A percentile compares a stretch with the other conserved stretches of the same genome.
phyloP scores from a whole-genome alignment of 2,888 invertebrate genomes.

The Escarpia spicata region DNA sequence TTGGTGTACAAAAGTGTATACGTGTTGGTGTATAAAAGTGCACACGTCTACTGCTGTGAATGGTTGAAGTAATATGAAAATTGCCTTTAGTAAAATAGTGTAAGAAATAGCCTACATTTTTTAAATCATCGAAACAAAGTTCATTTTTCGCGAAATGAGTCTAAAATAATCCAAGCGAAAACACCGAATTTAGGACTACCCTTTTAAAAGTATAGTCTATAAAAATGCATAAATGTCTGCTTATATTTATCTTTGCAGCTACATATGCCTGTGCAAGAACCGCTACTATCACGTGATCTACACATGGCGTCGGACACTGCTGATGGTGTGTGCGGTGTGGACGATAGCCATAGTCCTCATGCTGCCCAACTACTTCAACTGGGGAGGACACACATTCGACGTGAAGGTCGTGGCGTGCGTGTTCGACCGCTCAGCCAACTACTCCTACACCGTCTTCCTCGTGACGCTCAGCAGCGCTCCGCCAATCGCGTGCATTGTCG shows the following conservation, averaged over 20 bases:
- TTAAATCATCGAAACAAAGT: too few relatives aligned
- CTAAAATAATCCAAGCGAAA: too few relatives aligned
- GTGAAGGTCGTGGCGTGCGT: conserved; percentile 26
- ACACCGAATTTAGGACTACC: too few relatives aligned
- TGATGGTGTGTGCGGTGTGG: conserved; percentile 37
- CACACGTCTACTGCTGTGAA: too few relatives aligned
- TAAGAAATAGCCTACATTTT: too few relatives aligned
- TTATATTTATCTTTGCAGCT: background rate
- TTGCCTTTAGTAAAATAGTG: too few relatives aligned
- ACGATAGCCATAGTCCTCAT: background rate
- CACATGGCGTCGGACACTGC: conserved; percentile 42
- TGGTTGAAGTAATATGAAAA: too few relatives aligned
- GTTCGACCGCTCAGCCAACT: conserved; percentile 23
- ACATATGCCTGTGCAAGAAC: background rate
- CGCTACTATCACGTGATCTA: conserved; percentile 33
- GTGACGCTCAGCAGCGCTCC: background rate
- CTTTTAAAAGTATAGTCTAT: too few relatives aligned
- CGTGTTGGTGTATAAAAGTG: too few relatives aligned
- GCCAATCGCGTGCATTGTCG: conserved; percentile 13
- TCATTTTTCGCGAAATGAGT: too few relatives aligned
- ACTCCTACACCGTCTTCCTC: conserved; percentile 25
- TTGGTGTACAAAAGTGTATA: too few relatives aligned
- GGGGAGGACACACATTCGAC: conserved; percentile 27
- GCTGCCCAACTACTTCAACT: conserved; percentile 23
- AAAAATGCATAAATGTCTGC: background rate